phyloP scores from a whole-genome alignment of 2,113 vertebrate species.

The Elephas maximus region DNA sequence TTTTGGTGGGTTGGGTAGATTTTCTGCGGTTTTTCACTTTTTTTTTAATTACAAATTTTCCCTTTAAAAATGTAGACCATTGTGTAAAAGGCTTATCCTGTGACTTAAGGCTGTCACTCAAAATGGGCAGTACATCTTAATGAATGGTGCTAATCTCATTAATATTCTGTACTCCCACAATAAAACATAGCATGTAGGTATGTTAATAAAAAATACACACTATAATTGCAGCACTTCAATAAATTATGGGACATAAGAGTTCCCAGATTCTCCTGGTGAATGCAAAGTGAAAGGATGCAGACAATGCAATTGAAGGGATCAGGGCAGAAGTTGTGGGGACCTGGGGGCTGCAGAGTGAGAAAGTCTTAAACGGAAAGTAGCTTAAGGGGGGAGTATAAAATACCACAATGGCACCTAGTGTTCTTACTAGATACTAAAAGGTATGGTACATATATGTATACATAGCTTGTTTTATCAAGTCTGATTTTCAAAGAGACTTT shows the following conservation, averaged over 20 bases:
- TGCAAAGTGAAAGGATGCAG: slow-evolving; percentile 40
- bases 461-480: slow-evolving; percentile 26
- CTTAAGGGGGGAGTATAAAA: not conserved
- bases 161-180: not conserved
- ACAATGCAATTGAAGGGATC: slow-evolving; percentile 5
- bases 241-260: not conserved
- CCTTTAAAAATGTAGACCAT: not conserved
- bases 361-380: not conserved
- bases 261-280: slow-evolving; percentile 21
- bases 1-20: not conserved
- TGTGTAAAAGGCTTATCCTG: slow-evolving; percentile 22
- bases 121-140: slow-evolving; percentile 47
- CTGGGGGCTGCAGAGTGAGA: not conserved
- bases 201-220: slow-evolving; percentile 51
- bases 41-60: not conserved
- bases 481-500: slow-evolving; percentile 38
- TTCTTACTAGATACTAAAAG: not conserved
- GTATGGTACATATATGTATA: not conserved
- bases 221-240: slow-evolving; percentile 23
- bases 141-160: not conserved
- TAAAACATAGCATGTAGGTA: slow-evolving; percentile 40
- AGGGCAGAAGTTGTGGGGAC: not conserved
- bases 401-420: not conserved
- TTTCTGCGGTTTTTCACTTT: not conserved
- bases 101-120: slow-evolving; percentile 49